Evolutionary conservation across 2,888 invertebrate species (phyloP).

Genomic region (Matsumyia berberina): DNA sequence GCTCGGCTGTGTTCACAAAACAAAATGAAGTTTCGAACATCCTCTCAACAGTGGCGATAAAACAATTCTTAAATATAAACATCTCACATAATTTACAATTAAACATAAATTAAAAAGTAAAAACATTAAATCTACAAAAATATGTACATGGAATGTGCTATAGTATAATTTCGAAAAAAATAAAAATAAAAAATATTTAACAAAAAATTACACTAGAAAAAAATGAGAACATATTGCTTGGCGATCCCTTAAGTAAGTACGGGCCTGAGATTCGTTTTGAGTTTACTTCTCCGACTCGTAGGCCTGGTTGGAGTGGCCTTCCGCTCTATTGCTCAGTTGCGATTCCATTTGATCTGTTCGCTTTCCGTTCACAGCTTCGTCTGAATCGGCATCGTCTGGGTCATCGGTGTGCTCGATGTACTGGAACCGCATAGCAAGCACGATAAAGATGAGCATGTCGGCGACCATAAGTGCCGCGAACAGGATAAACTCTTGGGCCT

Average conservation of each 20-base stretch:
- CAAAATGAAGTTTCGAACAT: constrained; percentile 11
- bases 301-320: constrained; percentile 36
- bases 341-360: constrained; percentile 37
- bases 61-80: constrained; percentile 19
- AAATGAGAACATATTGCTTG: constrained; percentile 25
- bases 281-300: constrained; percentile 36
- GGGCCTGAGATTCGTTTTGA: background rate
- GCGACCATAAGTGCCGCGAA: constrained; percentile 94
- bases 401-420: constrained; percentile 85
- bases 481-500: constrained; percentile 94
- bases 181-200: constrained; percentile 8
- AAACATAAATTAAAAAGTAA: constrained; percentile 48
- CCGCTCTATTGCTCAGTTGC: background rate
- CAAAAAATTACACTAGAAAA: background rate
- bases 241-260: constrained; percentile 48
- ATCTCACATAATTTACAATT: constrained; percentile 19
- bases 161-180: constrained; percentile 15
- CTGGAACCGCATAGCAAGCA: constrained; percentile 92
- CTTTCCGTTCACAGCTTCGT: constrained; percentile 15
- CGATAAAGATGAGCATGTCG: constrained; percentile 92
- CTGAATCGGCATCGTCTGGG: constrained; percentile 43
- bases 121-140: constrained; percentile 51
- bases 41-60: constrained; percentile 15
- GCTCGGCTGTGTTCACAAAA: constrained; percentile 21
- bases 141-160: constrained; percentile 48